A percentile compares a stretch with the other conserved stretches of the same genome.
Conservation (phyloP, 2,113 vertebrate genomes). For the Platysteira castanea region DNA sequence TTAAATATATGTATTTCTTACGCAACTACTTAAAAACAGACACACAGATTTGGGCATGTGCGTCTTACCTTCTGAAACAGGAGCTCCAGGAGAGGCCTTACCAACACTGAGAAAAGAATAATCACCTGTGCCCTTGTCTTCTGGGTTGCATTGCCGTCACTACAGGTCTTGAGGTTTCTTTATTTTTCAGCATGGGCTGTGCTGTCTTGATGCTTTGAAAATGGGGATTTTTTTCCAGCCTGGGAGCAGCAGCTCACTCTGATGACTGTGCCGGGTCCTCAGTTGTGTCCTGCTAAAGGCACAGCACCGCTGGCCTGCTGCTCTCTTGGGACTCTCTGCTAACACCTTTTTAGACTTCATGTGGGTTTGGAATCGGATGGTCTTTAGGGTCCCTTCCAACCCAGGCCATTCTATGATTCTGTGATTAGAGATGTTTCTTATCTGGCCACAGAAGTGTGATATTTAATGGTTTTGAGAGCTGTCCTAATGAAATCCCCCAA, state of each 20-base stretch:
- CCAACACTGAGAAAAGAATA: background rate
- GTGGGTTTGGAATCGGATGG: background rate
- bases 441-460: background rate
- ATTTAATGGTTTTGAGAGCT: background rate
- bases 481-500: background rate
- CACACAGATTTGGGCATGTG: accelerated
- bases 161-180: background rate
- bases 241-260: background rate
- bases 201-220: background rate
- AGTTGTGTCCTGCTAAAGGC: background rate
- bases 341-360: background rate
- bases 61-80: background rate
- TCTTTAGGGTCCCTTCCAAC: background rate
- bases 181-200: background rate
- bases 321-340: background rate
- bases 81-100: background rate
- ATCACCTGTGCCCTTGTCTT: background rate
- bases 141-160: background rate
- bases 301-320: accelerated
- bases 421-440: background rate
- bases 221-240: background rate
- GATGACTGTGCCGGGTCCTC: accelerated
- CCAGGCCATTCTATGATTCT: background rate
- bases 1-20: background rate
- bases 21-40: background rate